phyloP scores from a whole-genome alignment of 2,797 vertebrate species.

The Eospalax fontanierii region DNA sequence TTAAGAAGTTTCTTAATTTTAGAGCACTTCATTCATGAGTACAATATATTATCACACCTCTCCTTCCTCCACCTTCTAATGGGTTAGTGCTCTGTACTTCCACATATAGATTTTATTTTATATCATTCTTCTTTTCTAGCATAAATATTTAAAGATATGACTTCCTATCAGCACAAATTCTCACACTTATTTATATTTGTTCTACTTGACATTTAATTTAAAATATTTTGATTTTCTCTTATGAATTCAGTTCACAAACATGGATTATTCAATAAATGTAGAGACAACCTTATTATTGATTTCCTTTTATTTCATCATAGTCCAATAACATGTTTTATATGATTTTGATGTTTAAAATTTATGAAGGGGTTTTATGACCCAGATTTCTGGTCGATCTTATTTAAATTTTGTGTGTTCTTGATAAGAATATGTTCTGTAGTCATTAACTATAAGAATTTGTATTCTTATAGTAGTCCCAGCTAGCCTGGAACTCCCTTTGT shows the following conservation, averaged over 20 bases:
- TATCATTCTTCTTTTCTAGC: background rate
- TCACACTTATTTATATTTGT: background rate
- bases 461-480: no score
- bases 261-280: background rate
- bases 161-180: background rate
- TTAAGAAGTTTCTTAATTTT: no score
- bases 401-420: slow-evolving; percentile 1
- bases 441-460: background rate
- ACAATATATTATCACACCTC: no score
- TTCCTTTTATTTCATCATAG: background rate
- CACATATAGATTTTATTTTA: no score
- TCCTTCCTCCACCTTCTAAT: no score
- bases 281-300: background rate
- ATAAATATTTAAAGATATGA: background rate
- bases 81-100: no score
- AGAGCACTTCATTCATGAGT: no score
- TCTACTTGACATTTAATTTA: slow-evolving; percentile 17
- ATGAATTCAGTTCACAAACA: background rate
- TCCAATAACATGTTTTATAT: background rate
- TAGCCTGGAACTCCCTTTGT: no score
- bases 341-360: background rate
- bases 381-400: background rate
- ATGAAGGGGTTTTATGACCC: background rate
- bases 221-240: background rate
- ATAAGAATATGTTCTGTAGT: background rate